Percentiles rank a stretch among this genome's conserved stretches.
Conservation (phyloP, 2,888 invertebrate genomes). For the Achlya flavicornis region DNA sequence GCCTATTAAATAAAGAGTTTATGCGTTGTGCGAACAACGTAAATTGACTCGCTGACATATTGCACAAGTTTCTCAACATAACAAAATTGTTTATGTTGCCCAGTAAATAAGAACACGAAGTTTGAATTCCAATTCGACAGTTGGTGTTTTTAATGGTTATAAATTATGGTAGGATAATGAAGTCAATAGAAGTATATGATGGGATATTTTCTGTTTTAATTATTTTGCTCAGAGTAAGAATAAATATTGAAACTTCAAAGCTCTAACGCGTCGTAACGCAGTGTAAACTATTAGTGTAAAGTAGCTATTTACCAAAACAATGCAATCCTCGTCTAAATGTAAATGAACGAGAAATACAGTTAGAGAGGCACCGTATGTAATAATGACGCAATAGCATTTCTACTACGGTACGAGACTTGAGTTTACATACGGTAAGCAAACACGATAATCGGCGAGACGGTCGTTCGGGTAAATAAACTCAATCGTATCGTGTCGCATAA, state of each 20-base stretch:
- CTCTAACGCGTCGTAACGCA: neutral
- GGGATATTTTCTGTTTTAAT: too few relatives aligned
- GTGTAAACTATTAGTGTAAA: neutral
- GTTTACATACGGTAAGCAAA: neutral
- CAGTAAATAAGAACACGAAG: conserved; percentile 22
- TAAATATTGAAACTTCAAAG: neutral
- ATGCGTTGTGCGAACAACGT: conserved; percentile 38
- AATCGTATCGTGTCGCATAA: conserved; percentile 5
- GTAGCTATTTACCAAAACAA: neutral
- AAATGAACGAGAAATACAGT: neutral
- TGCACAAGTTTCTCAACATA: conserved; percentile 33
- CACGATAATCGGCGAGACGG: conserved; percentile 1
- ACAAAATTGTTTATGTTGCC: conserved; percentile 26
- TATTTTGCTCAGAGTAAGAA: neutral
- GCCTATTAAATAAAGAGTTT: conserved; percentile 41
- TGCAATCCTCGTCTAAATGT: neutral
- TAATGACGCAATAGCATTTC: conserved; percentile 1
- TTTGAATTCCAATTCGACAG: conserved; percentile 7
- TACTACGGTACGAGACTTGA: neutral
- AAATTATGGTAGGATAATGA: too few relatives aligned
- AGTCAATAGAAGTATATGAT: too few relatives aligned
- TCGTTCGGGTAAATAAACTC: neutral
- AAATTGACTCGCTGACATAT: conserved; percentile 44
- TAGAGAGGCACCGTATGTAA: neutral
- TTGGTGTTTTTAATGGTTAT: neutral